Evolutionary conservation across 1,140 invertebrate genomes (phyloP).

Genomic region (Drosophila nigrodunni): DNA sequence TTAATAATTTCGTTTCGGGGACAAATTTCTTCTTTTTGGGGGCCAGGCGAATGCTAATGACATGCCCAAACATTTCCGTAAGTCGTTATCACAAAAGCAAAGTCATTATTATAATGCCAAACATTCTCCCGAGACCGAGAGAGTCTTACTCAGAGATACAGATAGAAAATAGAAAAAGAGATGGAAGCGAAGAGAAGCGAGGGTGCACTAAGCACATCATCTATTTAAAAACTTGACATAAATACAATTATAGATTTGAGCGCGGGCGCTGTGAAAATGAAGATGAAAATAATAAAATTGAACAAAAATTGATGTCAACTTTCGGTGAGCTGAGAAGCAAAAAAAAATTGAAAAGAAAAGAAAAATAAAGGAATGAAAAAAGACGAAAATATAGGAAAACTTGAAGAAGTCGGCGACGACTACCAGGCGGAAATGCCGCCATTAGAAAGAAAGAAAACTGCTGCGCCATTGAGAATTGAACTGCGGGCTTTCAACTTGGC

Average conservation of each 20-base stretch:
- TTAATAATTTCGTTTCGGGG: slow-evolving; percentile 69
- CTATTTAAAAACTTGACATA: slow-evolving; percentile 83
- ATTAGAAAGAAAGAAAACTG: slow-evolving; percentile 81
- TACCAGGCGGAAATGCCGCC: slow-evolving; percentile 74
- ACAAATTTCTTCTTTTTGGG: slow-evolving; percentile 59
- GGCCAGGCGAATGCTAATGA: slow-evolving; percentile 69
- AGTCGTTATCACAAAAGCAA: slow-evolving; percentile 83
- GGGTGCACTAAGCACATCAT: slow-evolving; percentile 64
- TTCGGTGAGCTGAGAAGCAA: slow-evolving; percentile 40
- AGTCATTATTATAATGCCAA: slow-evolving; percentile 81
- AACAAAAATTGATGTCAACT: slow-evolving; percentile 81
- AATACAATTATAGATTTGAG: slow-evolving; percentile 84
- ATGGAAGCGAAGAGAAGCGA: not conserved
- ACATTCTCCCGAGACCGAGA: slow-evolving; percentile 14
- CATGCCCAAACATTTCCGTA: slow-evolving; percentile 83
- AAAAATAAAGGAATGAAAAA: not conserved
- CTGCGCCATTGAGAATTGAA: slow-evolving; percentile 82
- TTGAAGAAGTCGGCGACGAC: slow-evolving; percentile 41
- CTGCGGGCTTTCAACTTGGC: slow-evolving; percentile 73
- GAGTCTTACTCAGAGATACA: not conserved
- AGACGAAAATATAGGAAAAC: slow-evolving; percentile 24
- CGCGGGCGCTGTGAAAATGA: slow-evolving; percentile 71
- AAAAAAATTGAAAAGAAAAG: not conserved
- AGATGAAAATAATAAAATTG: slow-evolving; percentile 83
- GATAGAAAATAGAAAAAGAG: not conserved